These are phyloP conservation scores for Potamilus streckersoni DNA, from an alignment of 1,140 invertebrate species.

Conservation along the genomic window DNA sequence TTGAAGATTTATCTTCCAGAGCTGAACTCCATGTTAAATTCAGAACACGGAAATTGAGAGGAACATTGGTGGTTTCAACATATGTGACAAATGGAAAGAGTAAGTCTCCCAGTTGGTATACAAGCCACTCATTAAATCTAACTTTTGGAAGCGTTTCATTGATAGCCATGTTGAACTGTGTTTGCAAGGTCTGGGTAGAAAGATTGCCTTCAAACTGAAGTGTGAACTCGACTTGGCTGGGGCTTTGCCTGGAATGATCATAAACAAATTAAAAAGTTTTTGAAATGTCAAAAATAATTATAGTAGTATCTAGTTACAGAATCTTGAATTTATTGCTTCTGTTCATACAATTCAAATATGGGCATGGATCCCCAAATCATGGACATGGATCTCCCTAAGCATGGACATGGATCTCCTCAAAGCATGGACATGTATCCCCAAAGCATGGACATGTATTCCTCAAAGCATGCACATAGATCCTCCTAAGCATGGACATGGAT, in stretches of 20 bases:
- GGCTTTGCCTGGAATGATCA: conserved; percentile 3
- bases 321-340: too few species aligned
- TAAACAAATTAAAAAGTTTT: neutral
- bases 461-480: too few species aligned
- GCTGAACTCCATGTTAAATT: conserved; percentile 23
- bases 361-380: too few species aligned
- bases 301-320: too few species aligned
- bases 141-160: conserved; percentile 18
- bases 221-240: conserved; percentile 15
- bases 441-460: too few species aligned
- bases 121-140: conserved; percentile 17
- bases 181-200: conserved; percentile 5
- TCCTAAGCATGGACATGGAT: too few species aligned
- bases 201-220: conserved; percentile 20
- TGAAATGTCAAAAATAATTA: too few species aligned
- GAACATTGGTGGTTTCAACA: conserved; percentile 19
- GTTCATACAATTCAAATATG: too few species aligned
- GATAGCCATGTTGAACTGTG: conserved; percentile 21
- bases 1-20: conserved; percentile 9
- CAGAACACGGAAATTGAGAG: conserved; percentile 25
- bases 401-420: too few species aligned
- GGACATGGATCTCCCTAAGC: too few species aligned
- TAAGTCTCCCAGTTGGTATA: conserved; percentile 23
- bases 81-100: conserved; percentile 24
- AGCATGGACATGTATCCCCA: too few species aligned